Conservation (phyloP, 1,140 invertebrate genomes). For the Zaprionus capensis region DNA sequence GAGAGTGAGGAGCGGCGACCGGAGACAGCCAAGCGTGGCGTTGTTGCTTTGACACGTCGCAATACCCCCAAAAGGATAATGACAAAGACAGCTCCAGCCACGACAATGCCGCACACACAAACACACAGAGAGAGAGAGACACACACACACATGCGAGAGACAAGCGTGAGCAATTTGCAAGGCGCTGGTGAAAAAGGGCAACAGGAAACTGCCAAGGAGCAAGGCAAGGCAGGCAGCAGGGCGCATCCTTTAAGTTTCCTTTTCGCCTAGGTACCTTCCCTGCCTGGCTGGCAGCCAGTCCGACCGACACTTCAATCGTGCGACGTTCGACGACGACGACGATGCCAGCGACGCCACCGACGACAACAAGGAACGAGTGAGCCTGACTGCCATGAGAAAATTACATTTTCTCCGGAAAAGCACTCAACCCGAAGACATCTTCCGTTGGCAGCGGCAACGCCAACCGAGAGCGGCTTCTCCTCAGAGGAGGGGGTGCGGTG, state of each 20-base stretch:
- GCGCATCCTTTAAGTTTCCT: constrained; percentile 79
- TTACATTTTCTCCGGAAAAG: constrained; percentile 83
- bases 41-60: constrained; percentile 83
- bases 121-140: background rate
- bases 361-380: constrained; percentile 44
- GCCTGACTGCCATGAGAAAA: constrained; percentile 79
- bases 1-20: constrained; percentile 27
- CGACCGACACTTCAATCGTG: constrained; percentile 57
- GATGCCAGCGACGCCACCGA: background rate
- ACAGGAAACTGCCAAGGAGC: constrained; percentile 69
- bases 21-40: constrained; percentile 52
- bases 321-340: constrained; percentile 35
- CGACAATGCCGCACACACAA: constrained; percentile 61
- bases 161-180: constrained; percentile 80
- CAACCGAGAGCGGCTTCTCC: constrained; percentile 32
- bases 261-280: constrained; percentile 69
- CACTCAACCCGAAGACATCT: constrained; percentile 83
- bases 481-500: constrained; percentile 1
- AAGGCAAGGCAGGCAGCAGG: constrained; percentile 13
- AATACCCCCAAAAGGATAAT: constrained; percentile 82
- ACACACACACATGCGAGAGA: constrained; percentile 34
- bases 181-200: constrained; percentile 78
- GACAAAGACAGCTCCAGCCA: constrained; percentile 77
- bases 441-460: constrained; percentile 79
- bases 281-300: constrained; percentile 1